These are phyloP conservation scores for Tetragonula carbonaria DNA, from an alignment of 2,888 invertebrate species.

Conservation along the genomic window DNA sequence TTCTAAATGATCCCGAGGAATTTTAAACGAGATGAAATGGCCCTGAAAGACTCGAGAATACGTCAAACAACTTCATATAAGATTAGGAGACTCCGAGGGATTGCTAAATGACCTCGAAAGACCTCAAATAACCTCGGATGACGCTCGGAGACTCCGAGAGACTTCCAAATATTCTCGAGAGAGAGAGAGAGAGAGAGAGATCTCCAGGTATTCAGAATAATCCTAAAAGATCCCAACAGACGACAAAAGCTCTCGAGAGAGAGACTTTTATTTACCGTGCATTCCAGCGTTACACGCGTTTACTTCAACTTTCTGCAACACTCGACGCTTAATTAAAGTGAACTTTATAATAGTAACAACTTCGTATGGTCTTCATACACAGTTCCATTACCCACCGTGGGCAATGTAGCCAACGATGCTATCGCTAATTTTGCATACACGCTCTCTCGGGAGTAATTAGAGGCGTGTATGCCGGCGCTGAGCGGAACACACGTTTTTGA, in stretches of 20 bases:
- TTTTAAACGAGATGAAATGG: no score
- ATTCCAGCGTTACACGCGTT: neutral
- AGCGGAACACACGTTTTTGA: neutral
- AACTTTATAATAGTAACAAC: constrained; percentile 5
- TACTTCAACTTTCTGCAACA: neutral
- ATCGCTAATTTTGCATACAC: neutral
- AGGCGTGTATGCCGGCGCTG: no score
- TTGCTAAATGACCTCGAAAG: neutral
- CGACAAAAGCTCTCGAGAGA: neutral
- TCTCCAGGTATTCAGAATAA: neutral
- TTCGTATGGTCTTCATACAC: neutral
- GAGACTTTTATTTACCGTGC: neutral
- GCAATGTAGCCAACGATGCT: constrained; percentile 14
- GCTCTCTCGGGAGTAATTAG: neutral
- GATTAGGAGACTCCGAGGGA: no score
- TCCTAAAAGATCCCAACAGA: neutral
- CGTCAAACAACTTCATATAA: no score
- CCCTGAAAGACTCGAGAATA: no score
- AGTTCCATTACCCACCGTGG: neutral
- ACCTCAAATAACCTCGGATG: neutral
- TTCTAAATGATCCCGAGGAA: no score
- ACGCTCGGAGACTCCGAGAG: no score
- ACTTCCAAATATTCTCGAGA: no score
- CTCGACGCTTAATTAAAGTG: constrained; percentile 2
- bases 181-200: neutral